phyloP scores from a whole-genome alignment of 2,113 vertebrate species.

The Tichodroma muraria region DNA sequence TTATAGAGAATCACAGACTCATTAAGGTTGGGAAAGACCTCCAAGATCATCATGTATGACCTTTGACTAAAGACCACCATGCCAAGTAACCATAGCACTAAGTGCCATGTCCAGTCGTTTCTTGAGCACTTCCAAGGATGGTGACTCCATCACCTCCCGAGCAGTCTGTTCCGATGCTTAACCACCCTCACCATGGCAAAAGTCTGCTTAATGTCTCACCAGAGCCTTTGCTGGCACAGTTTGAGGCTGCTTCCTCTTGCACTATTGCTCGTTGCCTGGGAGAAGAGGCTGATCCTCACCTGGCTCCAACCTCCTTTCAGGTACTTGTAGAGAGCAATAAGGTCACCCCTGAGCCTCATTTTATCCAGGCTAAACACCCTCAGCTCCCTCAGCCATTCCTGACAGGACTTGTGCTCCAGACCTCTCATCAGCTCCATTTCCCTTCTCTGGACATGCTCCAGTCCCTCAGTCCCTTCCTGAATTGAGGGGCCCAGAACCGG shows the following conservation, averaged over 20 bases:
- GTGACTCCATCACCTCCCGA: accelerated
- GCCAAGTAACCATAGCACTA: not conserved
- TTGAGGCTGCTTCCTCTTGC: not conserved
- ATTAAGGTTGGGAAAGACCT: not conserved
- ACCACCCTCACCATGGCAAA: not conserved
- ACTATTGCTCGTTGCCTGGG: not conserved
- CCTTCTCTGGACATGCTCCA: not conserved
- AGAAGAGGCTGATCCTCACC: accelerated
- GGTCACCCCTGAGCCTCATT: not conserved
- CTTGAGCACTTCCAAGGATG: not conserved
- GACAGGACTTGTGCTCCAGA: not conserved
- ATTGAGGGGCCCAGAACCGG: not conserved
- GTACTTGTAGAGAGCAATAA: not conserved
- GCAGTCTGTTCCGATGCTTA: not conserved
- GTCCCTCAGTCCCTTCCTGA: not conserved
- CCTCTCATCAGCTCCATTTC: accelerated
- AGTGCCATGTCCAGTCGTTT: not conserved
- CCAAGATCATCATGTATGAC: not conserved
- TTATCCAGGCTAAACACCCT: not conserved
- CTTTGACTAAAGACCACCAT: not conserved
- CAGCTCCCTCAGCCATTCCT: accelerated
- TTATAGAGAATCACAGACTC: not conserved
- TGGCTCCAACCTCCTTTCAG: not conserved
- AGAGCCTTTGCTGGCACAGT: not conserved
- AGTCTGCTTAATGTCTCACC: not conserved